These are phyloP conservation scores for Prenolepis imparis DNA, from an alignment of 2,888 invertebrate genomes.

Conservation along the genomic window DNA sequence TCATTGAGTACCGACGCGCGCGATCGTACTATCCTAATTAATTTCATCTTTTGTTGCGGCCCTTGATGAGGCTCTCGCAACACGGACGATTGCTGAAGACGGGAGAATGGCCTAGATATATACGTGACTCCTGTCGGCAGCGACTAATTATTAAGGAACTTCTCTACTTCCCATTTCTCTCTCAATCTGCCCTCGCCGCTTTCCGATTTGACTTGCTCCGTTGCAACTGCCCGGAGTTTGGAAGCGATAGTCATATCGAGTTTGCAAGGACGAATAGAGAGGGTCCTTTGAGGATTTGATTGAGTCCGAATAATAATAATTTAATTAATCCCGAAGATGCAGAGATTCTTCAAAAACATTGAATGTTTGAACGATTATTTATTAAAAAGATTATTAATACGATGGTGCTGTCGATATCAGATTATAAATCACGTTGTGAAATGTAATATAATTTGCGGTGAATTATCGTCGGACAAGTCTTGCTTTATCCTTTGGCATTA, in stretches of 20 bases:
- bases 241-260: conserved; percentile 44
- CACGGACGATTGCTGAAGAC: conserved; percentile 67
- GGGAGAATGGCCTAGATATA: conserved; percentile 60
- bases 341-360: conserved; percentile 26
- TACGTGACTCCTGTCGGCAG: conserved; percentile 60
- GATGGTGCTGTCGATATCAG: background rate
- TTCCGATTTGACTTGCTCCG: conserved; percentile 28
- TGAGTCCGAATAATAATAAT: conserved; percentile 37
- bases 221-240: conserved; percentile 48
- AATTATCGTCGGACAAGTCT: conserved; percentile 43
- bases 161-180: conserved; percentile 14
- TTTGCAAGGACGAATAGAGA: conserved; percentile 53
- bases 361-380: background rate
- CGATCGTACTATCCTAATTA: conserved; percentile 81
- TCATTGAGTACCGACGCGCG: conserved; percentile 74
- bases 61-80: conserved; percentile 64
- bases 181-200: background rate
- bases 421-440: conserved; percentile 13
- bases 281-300: conserved; percentile 25
- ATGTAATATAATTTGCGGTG: conserved; percentile 25
- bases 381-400: conserved; percentile 10
- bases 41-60: conserved; percentile 81
- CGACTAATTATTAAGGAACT: conserved; percentile 70
- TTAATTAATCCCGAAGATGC: conserved; percentile 31
- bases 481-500: conserved; percentile 45